Base-by-base conservation (phyloP, 1,140 invertebrate species). In the Hermetia illucens region DNA sequence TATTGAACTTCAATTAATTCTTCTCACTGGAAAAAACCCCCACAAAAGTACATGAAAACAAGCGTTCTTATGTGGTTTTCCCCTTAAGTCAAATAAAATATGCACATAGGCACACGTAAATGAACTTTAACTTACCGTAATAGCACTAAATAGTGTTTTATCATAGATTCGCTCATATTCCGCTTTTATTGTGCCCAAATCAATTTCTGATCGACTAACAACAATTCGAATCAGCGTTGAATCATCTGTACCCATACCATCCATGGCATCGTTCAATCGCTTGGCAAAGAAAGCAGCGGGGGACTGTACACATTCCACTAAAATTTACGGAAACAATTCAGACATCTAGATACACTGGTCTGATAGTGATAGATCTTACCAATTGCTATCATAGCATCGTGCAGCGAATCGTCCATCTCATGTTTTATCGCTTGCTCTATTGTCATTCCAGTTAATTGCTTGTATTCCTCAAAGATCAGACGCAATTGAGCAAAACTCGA, bases 391-490 rank as follows among this genome's bases (percentile, higher is more conserved):
- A 75, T 60, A 3, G 72, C 75, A 32, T 76, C 68, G 40, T 70
- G 62, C 22, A 77, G 55, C 36, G 77, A 74, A 3, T 75, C 76
- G 40, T 55, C 63, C 40, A 79, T 57, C 54, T 79, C 77, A 5
- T 67, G 62, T 47, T 73, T 70, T 50, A 79, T 66, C 34, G 75
- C 73, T 50, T 79, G 72, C 52, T 77, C 73, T 40, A 79, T 72
- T 41, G 74, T 76, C 44, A 69, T 69, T 2, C 75, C 74, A 3
- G 70, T 64, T 2, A 79, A 61, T 51, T 69, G 63, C 57, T 77
- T 74, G 61, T 82, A 84, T 49, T 71, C 71, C 34, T 79, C 72
- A 50, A 82, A 81, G 13, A 79, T 69, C 5, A 71, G 53, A 16
- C 64, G 63, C 40, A 83, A 57, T 48, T 83, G 79, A 2, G 64